These are phyloP conservation scores for Hydriomena furcata DNA, from an alignment of 2,888 invertebrate species.

Conservation along the genomic window DNA sequence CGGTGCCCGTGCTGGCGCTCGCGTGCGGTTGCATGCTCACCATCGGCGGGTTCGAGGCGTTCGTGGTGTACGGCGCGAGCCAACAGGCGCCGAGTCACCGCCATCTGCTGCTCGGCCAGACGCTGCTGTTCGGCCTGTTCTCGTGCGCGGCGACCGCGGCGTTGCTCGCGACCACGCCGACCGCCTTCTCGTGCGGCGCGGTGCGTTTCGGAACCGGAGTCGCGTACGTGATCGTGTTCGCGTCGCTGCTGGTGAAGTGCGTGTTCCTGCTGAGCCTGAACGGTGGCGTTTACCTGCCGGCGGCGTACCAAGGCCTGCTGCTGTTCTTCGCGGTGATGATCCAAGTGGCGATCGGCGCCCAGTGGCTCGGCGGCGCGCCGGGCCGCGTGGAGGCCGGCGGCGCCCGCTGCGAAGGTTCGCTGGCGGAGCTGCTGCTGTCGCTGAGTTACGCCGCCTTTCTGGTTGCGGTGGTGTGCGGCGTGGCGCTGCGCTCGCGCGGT, in stretches of 20 bases:
- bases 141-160: constrained; percentile 91
- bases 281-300: constrained; percentile 95
- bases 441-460: constrained; percentile 93
- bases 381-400: constrained; percentile 73
- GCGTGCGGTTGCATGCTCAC: constrained; percentile 92
- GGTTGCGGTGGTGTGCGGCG: constrained; percentile 91
- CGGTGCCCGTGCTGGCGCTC: constrained; percentile 93
- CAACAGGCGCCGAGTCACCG: constrained; percentile 92
- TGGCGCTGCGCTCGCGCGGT: constrained; percentile 93
- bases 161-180: constrained; percentile 90
- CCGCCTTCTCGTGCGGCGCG: constrained; percentile 90
- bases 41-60: constrained; percentile 94
- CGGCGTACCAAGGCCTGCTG: constrained; percentile 95
- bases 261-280: constrained; percentile 96
- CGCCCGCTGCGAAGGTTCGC: constrained; percentile 85
- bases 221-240: constrained; percentile 93
- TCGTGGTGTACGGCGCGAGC: constrained; percentile 92
- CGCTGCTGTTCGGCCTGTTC: constrained; percentile 92
- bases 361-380: constrained; percentile 93
- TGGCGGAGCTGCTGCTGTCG: constrained; percentile 89
- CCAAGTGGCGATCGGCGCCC: constrained; percentile 92
- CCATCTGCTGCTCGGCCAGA: constrained; percentile 94
- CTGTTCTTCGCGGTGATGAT: constrained; percentile 95
- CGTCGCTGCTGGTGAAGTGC: constrained; percentile 95
- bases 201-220: constrained; percentile 92